Evolutionary conservation across 2,113 vertebrate species (phyloP).

Genomic region (Crotalus viridis): DNA sequence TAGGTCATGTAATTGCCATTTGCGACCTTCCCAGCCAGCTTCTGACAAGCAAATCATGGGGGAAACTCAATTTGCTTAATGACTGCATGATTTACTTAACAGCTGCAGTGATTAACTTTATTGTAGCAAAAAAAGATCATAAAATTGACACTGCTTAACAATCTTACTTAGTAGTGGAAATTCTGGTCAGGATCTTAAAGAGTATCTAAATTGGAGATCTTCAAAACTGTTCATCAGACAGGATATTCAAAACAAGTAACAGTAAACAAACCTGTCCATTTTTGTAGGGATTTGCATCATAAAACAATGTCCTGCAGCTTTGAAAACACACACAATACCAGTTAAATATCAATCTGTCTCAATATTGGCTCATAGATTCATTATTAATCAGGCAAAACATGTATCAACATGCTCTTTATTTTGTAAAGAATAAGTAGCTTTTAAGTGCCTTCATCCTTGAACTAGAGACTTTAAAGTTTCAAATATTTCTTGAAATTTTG

Average conservation of each 20-base stretch:
- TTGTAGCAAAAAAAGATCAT: too few species aligned
- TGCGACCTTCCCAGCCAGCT: too few species aligned
- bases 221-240: background rate
- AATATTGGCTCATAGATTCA: background rate
- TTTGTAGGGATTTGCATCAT: background rate
- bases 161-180: too few species aligned
- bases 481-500: background rate
- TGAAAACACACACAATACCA: background rate
- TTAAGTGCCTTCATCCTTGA: background rate
- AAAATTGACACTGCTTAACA: too few species aligned
- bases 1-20: too few species aligned
- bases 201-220: background rate
- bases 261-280: background rate
- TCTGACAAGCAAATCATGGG: too few species aligned
- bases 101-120: too few species aligned
- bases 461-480: background rate
- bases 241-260: background rate
- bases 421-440: background rate
- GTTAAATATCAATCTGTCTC: background rate
- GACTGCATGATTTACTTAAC: too few species aligned
- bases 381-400: background rate
- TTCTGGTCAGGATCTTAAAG: background rate
- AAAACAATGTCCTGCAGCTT: background rate
- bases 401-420: background rate
- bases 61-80: too few species aligned